Conservation (phyloP, 2,888 invertebrate genomes). For the Boloria selene region DNA sequence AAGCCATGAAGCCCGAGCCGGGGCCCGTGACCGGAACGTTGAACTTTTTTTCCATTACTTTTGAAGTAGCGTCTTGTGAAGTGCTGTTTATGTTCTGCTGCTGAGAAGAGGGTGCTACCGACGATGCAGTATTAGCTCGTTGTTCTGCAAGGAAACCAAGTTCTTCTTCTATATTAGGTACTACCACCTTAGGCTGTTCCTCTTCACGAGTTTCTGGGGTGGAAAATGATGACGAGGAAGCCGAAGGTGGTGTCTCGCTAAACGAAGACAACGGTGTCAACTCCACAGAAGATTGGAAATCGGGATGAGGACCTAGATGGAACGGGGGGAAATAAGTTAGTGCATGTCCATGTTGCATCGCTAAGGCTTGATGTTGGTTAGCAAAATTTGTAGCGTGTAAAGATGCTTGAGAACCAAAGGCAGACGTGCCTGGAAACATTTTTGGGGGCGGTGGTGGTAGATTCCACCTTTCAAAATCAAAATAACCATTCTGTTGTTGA, state of each 20-base stretch:
- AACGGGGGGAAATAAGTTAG: constrained; percentile 90
- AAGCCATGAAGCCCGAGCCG: constrained; percentile 92
- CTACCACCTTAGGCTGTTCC: constrained; percentile 91
- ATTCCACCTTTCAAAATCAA: constrained; percentile 92
- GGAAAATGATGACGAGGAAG: constrained; percentile 81
- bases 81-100: constrained; percentile 75
- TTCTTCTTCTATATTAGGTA: constrained; percentile 94
- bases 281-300: constrained; percentile 85
- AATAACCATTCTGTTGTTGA: constrained; percentile 86
- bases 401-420: constrained; percentile 82
- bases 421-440: constrained; percentile 85
- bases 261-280: constrained; percentile 83
- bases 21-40: constrained; percentile 83
- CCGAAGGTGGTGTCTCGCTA: constrained; percentile 82
- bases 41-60: constrained; percentile 84
- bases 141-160: constrained; percentile 89
- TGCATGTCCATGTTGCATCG: constrained; percentile 86
- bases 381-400: constrained; percentile 80
- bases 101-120: constrained; percentile 79
- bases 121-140: constrained; percentile 77
- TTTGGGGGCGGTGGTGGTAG: constrained; percentile 86
- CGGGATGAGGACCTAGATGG: constrained; percentile 87
- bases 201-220: constrained; percentile 84
- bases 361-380: constrained; percentile 85
- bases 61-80: constrained; percentile 75